phyloP scores from a whole-genome alignment of 2,113 vertebrate genomes.

The Climacteris rufus region DNA sequence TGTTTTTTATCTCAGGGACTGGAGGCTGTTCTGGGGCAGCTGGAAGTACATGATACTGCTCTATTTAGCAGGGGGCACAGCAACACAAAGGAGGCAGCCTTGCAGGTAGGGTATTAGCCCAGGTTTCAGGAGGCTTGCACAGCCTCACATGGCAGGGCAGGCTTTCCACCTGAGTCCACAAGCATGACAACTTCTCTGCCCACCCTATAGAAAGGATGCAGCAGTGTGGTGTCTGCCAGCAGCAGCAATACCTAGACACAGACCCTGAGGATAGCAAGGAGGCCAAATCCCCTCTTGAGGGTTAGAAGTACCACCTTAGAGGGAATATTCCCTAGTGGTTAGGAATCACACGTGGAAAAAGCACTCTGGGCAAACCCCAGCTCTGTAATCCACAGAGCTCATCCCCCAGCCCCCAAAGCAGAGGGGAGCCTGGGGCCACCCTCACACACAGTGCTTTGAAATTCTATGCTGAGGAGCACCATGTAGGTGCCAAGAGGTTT shows the following conservation, averaged over 20 bases:
- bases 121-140: not conserved
- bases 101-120: not conserved
- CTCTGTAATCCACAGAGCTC: not conserved
- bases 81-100: not conserved
- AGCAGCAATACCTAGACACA: not conserved
- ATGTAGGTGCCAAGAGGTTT: conserved; percentile 37
- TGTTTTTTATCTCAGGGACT: not conserved
- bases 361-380: not conserved
- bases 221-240: not conserved
- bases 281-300: not conserved
- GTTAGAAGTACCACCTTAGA: not conserved
- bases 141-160: not conserved
- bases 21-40: not conserved
- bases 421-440: not conserved
- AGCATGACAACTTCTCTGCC: not conserved
- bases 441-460: not conserved
- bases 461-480: conserved; percentile 15
- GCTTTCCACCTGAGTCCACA: not conserved
- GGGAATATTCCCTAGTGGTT: not conserved
- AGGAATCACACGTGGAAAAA: rapidly evolving
- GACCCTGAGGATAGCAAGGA: not conserved
- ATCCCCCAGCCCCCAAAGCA: not conserved
- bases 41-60: not conserved
- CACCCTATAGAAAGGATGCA: not conserved
- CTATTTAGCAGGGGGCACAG: not conserved